Base-by-base conservation (phyloP, 1,140 invertebrate genomes). In the Zaprionus ornatus region DNA sequence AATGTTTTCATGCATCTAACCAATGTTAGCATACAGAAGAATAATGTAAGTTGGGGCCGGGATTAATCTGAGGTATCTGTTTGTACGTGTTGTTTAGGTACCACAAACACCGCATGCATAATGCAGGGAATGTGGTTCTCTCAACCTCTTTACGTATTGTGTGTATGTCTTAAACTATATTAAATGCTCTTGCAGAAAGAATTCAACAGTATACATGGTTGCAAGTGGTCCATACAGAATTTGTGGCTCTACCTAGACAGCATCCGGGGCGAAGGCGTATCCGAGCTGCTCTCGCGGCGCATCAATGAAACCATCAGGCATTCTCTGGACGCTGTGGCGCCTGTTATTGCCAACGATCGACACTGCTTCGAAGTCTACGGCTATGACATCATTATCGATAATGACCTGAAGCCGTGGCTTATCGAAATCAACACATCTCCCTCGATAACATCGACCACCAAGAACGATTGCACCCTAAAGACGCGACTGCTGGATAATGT, bases 401-500 rank as follows among this genome's bases (percentile, higher is more conserved):
- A 95, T 50, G 94, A 95, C 76, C 91, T 98, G 27, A 97, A 97
- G 71, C 97, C 98, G 1, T 98, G 97, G 97, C 93, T 98, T 4
- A 94, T 99, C 2, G 97, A 99, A 94, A 97, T 96, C 86, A 99
- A 99, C 91, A 98, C 98, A 1, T 99, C 98, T 0, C 98, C 98
- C 0, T 99, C 98, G 0, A 92, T 99, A 21, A 97, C 97, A 7
- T 98, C 98, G 4, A 99, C 98, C 6, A 99, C 98, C 1, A 97
- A 97, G 0, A 98, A 98, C 91, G 98, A 99, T 92, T 94, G 98
- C 81, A 98, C 98, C 82, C 94, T 99, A 76, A 99, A 99, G 92
- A 97, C 98, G 80, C 98, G 98, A 93, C 93, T 99, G 6, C 98
- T 99, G 70, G 97, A 98, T 90, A 99, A 99, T 92, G 97, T 99